A percentile compares a stretch with the other conserved stretches of the same genome.
Conservation (phyloP, 2,888 invertebrate species). For the Zootermopsis nevadensis region DNA sequence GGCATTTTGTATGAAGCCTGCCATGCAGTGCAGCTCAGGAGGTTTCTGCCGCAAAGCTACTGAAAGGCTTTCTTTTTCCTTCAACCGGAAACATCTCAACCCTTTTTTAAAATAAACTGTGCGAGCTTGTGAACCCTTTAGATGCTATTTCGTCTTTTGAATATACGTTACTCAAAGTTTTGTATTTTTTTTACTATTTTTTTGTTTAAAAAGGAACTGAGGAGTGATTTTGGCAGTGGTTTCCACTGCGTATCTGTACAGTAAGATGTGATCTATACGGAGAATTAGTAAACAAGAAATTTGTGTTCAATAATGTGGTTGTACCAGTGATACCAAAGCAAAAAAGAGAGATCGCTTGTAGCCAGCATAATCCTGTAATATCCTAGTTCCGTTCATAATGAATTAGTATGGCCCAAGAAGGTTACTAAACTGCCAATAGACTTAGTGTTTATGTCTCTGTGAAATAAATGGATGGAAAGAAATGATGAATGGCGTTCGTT, state of each 20-base stretch:
- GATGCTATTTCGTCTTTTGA: slow-evolving; percentile 1
- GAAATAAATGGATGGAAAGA: too few relatives aligned
- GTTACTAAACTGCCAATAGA: too few relatives aligned
- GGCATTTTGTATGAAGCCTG: slow-evolving; percentile 9
- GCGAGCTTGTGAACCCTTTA: background rate
- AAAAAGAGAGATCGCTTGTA: background rate
- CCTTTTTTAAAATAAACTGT: slow-evolving; percentile 18
- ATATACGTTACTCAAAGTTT: background rate
- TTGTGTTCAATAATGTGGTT: background rate
- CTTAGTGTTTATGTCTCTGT: too few relatives aligned
- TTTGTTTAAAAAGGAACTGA: background rate
- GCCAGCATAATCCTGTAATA: too few relatives aligned
- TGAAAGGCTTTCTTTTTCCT: slow-evolving; percentile 15
- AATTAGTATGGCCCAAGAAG: too few relatives aligned
- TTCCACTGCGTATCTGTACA: background rate
- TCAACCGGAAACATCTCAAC: slow-evolving; percentile 24
- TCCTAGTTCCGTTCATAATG: too few relatives aligned
- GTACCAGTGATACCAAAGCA: background rate
- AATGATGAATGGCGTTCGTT: too few relatives aligned
- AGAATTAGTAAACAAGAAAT: background rate
- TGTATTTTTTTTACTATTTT: background rate
- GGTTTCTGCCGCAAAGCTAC: slow-evolving; percentile 15
- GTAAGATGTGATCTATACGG: background rate
- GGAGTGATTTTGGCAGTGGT: background rate
- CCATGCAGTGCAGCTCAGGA: background rate